Conservation (phyloP, 2,113 vertebrate species). For the Micromys minutus region DNA sequence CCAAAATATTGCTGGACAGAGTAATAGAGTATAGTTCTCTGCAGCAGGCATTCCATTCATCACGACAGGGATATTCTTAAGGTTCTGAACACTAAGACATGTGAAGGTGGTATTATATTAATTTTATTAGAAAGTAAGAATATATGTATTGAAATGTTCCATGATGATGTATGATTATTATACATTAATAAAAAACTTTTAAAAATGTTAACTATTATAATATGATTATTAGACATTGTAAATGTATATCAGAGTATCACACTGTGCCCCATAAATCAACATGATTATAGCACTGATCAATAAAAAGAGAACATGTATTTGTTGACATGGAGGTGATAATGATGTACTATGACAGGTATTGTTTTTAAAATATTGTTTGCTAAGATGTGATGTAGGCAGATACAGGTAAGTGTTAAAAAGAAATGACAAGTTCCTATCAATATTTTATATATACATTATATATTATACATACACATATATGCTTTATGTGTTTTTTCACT, state of each 20-base stretch:
- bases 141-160: not conserved
- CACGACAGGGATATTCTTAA: not conserved
- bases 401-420: not conserved
- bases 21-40: not conserved
- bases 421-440: not conserved
- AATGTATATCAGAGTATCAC: not conserved
- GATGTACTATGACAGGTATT: not conserved
- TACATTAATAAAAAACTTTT: not conserved
- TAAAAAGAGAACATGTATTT: not conserved
- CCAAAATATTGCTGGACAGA: not conserved
- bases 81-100: not conserved
- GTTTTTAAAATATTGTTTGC: constrained; percentile 4
- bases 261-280: not conserved
- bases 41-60: not conserved
- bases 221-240: not conserved
- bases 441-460: not conserved
- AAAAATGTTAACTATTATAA: not conserved
- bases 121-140: not conserved
- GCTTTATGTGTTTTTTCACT: not conserved
- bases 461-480: not conserved
- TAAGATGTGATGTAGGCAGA: not conserved
- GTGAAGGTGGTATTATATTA: not conserved
- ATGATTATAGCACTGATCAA: not conserved
- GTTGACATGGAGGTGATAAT: not conserved
- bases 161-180: not conserved